These are phyloP conservation scores for Hymenopus coronatus DNA, from an alignment of 2,888 invertebrate species.

Conservation along the genomic window DNA sequence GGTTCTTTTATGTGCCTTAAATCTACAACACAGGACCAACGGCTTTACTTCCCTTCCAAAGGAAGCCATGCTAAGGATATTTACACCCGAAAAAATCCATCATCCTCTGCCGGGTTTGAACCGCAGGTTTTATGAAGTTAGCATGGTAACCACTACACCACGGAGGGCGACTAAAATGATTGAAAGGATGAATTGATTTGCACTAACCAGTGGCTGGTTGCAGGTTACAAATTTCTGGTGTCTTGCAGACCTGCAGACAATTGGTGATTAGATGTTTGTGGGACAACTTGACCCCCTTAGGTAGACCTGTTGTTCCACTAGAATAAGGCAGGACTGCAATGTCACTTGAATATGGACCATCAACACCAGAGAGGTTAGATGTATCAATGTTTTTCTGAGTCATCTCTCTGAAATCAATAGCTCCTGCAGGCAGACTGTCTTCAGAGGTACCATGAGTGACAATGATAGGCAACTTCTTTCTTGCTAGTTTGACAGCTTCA, in stretches of 20 bases:
- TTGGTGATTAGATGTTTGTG: conserved; percentile 58
- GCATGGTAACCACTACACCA: too few relatives aligned
- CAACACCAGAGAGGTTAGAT: conserved; percentile 36
- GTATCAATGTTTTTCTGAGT: neutral
- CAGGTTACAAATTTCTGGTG: conserved; percentile 39
- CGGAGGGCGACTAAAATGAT: too few relatives aligned
- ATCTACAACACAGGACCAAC: too few relatives aligned
- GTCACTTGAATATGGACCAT: conserved; percentile 43
- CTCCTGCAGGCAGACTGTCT: neutral
- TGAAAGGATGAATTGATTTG: too few relatives aligned
- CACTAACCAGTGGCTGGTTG: neutral
- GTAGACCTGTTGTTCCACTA: conserved; percentile 81
- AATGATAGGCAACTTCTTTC: neutral
- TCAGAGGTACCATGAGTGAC: neutral
- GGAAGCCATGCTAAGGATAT: too few relatives aligned
- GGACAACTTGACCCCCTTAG: conserved; percentile 70
- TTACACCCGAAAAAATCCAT: too few relatives aligned
- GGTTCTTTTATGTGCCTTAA: too few relatives aligned
- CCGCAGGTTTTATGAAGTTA: too few relatives aligned
- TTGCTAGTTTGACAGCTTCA: neutral
- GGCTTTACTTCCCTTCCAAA: too few relatives aligned
- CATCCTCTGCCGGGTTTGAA: too few relatives aligned
- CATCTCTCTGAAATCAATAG: neutral
- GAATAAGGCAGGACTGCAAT: conserved; percentile 75
- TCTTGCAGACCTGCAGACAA: conserved; percentile 37